phyloP scores from a whole-genome alignment of 2,888 invertebrate species.

The Boloria selene region DNA sequence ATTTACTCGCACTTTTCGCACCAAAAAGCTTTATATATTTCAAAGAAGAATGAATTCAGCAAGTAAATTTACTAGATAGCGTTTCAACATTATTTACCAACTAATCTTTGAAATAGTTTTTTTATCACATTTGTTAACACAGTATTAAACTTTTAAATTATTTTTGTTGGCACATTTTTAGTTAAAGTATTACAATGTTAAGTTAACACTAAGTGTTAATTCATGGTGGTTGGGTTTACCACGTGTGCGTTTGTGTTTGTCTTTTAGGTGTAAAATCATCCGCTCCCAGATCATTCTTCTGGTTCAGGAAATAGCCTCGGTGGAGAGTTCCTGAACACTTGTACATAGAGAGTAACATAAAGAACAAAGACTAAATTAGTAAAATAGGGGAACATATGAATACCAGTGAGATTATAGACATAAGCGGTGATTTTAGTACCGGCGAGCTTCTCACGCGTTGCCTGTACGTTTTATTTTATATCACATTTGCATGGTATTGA shows the following conservation, averaged over 20 bases:
- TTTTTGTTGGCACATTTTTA: slow-evolving; percentile 13
- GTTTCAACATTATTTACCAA: too few species aligned
- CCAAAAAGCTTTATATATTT: slow-evolving; percentile 25
- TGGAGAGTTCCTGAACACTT: slow-evolving; percentile 74
- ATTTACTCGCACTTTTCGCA: slow-evolving; percentile 32
- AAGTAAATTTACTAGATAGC: too few species aligned
- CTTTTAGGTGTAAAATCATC: slow-evolving; percentile 82
- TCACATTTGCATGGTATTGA: slow-evolving; percentile 61
- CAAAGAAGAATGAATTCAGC: slow-evolving; percentile 26
- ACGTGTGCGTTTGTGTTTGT: slow-evolving; percentile 71
- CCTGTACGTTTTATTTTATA: slow-evolving; percentile 73
- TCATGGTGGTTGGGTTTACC: slow-evolving; percentile 65
- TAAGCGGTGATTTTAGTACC: slow-evolving; percentile 80
- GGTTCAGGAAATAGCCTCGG: slow-evolving; percentile 80
- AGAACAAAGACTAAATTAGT: slow-evolving; percentile 82
- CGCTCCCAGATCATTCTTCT: slow-evolving; percentile 82
- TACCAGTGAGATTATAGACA: slow-evolving; percentile 81
- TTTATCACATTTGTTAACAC: not conserved
- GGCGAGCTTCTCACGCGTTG: slow-evolving; percentile 72
- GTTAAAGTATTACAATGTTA: slow-evolving; percentile 31
- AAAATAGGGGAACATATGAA: slow-evolving; percentile 73
- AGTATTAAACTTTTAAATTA: slow-evolving; percentile 10
- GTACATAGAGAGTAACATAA: slow-evolving; percentile 74
- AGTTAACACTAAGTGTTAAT: slow-evolving; percentile 34
- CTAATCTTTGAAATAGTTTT: not conserved